Evolutionary conservation across 2,888 invertebrate species (phyloP), one percentile per base, ranked within the genome.

Genomic region (Drosophila mulleri): DNA sequence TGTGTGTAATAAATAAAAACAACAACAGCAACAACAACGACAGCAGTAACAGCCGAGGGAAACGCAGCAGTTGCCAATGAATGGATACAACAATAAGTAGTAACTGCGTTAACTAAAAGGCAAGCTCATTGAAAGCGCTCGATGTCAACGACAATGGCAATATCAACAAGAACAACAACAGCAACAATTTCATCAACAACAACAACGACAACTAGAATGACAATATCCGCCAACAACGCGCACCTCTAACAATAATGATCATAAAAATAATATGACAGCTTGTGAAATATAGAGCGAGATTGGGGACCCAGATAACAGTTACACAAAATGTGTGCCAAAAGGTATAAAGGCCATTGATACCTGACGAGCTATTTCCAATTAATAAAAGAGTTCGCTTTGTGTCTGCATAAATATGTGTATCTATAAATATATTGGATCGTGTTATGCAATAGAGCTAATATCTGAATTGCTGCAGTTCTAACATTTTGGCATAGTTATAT

Each of bases 221-320:
- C 54, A 60, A 71, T 45, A 62, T 45, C 37, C 45, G 48, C 39
- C 45, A 57, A 57, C 62, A 53, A 52, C 64, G 37, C 54, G 61
- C 74, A 70, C 71, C 52, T 75, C 59, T 42, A 66, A 61, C 62
- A 67, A 68, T 56, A 81, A 72, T 63, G 74, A 56, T 50, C 67
- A 67, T 76, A 70, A 80, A 64, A 72, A 58, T 75, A 66, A 70
- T 81, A 74, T 66, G 54, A 71, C 62, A 71, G 57, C 45, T 64
- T 47, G 59, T 62, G 16, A 18, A 48, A 59, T 66, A 59, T 63
- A 26, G 45, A 58, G 53, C 50, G 37, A 48, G 26, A 35, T 32
- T 14, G 32, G 35, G 18, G 41, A 29, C 9, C 32, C 32, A 64
- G 65, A 67, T 62, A 73, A 69, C 72, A 67, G 60, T 66, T 66